A percentile compares a stretch with the other conserved stretches of the same genome.
Evolutionary conservation across 1,140 invertebrate species (phyloP).

Genomic region (Lithobius niger): DNA sequence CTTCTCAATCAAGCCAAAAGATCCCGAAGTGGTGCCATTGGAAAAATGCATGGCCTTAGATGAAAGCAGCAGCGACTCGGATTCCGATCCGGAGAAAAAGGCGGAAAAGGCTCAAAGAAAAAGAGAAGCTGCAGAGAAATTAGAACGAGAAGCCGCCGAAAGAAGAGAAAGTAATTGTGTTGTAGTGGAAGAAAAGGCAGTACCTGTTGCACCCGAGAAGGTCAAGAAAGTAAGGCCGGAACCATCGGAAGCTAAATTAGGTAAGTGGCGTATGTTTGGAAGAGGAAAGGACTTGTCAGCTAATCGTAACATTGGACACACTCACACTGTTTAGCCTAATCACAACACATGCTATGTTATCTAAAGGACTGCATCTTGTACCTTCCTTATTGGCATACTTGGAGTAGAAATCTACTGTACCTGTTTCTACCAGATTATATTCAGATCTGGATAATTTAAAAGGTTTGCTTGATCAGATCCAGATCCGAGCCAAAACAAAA

Average conservation of each 20-base stretch:
- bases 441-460: no score
- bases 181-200: constrained; percentile 8
- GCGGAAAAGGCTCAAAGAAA: constrained; percentile 7
- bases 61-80: constrained; percentile 26
- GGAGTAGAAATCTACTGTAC: no score
- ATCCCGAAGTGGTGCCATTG: constrained; percentile 21
- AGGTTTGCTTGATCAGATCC: no score
- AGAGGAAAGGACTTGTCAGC: constrained; percentile 47
- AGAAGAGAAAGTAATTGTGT: constrained; percentile 3
- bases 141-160: not conserved
- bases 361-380: no score
- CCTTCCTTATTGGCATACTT: no score
- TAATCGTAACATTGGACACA: no score
- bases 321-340: no score
- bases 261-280: constrained; percentile 23
- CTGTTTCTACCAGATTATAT: no score
- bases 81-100: constrained; percentile 20
- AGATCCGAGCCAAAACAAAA: no score
- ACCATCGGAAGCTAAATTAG: constrained; percentile 4
- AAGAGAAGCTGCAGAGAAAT: constrained; percentile 14
- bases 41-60: constrained; percentile 24
- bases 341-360: no score
- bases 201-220: constrained; percentile 21
- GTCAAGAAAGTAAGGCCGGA: constrained; percentile 29
- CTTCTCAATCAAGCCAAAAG: constrained; percentile 33